phyloP scores from a whole-genome alignment of 2,888 invertebrate genomes.

The Melipona bicolor region DNA sequence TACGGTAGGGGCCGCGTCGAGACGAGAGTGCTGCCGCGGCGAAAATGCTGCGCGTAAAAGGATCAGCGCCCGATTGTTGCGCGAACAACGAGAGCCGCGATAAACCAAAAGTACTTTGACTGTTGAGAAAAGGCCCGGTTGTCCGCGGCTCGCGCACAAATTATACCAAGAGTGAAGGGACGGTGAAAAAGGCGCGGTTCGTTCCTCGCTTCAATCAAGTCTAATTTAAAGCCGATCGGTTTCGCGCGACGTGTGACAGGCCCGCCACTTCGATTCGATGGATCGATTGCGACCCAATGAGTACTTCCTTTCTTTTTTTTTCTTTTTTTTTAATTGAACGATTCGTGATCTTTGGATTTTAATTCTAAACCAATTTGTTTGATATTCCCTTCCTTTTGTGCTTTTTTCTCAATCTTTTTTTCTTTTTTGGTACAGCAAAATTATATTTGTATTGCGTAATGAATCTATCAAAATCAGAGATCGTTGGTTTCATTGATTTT shows the following conservation, averaged over 20 bases:
- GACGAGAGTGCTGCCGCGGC: conserved; percentile 75
- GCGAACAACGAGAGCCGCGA: conserved; percentile 43
- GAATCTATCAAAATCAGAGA: too few species aligned
- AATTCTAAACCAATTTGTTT: background rate
- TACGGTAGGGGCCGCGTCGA: conserved; percentile 74
- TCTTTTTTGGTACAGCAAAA: background rate
- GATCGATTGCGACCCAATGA: background rate
- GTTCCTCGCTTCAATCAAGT: conserved; percentile 54
- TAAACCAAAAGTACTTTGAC: conserved; percentile 61
- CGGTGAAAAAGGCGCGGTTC: conserved; percentile 19
- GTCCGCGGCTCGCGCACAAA: conserved; percentile 47
- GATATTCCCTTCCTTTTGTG: background rate
- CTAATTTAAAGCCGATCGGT: conserved; percentile 46
- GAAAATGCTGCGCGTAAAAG: conserved; percentile 73
- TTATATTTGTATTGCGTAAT: background rate
- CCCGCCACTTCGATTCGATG: background rate
- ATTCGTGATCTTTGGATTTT: conserved; percentile 12
- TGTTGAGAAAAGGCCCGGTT: conserved; percentile 33
- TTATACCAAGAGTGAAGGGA: conserved; percentile 38
- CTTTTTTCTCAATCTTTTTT: background rate
- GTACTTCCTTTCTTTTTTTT: background rate
- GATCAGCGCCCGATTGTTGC: conserved; percentile 19
- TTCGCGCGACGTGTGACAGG: conserved; percentile 1
- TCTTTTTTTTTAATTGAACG: background rate
- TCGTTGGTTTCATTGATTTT: too few species aligned